Percentiles rank a stretch among this genome's conserved stretches.
Conservation (phyloP, 2,113 vertebrate genomes). For the Galbula dea region DNA sequence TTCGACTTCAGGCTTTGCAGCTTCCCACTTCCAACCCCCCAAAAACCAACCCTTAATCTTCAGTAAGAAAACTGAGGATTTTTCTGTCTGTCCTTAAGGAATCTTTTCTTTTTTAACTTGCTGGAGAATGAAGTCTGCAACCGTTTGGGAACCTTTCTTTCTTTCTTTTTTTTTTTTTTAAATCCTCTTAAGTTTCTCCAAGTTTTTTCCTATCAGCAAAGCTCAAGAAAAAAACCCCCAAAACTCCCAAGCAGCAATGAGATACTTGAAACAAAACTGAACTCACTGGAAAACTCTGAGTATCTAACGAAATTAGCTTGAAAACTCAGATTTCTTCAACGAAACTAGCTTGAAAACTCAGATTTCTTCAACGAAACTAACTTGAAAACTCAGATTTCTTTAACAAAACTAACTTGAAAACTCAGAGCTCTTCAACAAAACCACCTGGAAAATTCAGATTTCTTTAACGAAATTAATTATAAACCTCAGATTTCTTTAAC, state of each 20-base stretch:
- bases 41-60: neutral
- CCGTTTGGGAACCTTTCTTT: no score
- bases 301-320: neutral
- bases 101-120: neutral
- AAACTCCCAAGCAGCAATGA: neutral
- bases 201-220: neutral
- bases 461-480: no score
- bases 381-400: neutral
- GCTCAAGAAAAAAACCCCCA: neutral
- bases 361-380: neutral
- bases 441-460: no score
- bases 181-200: neutral
- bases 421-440: no score
- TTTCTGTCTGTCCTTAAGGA: neutral
- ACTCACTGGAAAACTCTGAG: neutral
- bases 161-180: neutral
- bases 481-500: no score
- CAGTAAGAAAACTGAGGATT: neutral
- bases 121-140: neutral
- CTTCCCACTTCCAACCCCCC: neutral
- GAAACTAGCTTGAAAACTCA: no score
- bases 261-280: neutral
- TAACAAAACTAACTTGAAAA: no score
- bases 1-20: constrained; percentile 16
- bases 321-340: neutral